A percentile compares a stretch with the other conserved stretches of the same genome.
phyloP scores from a whole-genome alignment of 2,888 invertebrate species.

The Reticulitermes lucifugus region DNA sequence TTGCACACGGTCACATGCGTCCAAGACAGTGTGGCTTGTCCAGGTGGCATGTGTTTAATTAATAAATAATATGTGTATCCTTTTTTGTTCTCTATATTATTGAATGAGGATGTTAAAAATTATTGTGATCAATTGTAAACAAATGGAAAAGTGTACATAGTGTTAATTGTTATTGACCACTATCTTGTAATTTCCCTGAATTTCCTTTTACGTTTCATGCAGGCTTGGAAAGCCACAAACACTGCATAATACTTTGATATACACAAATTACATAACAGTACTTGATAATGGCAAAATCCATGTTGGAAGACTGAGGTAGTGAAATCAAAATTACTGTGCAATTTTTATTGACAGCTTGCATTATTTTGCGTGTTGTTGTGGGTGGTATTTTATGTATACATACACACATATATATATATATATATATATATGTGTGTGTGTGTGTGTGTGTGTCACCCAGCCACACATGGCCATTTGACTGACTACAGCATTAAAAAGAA shows the following conservation, averaged over 20 bases:
- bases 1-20: not conserved
- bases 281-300: not conserved
- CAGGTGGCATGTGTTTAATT: slow-evolving; percentile 24
- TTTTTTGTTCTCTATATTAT: not conserved
- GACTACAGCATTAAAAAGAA: not conserved
- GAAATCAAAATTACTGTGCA: not conserved
- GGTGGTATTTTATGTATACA: not conserved
- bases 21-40: slow-evolving; percentile 12
- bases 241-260: not conserved
- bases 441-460: not conserved
- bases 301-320: not conserved
- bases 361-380: not conserved
- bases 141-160: slow-evolving; percentile 9
- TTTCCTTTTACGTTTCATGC: not conserved
- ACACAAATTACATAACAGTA: not conserved
- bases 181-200: not conserved
- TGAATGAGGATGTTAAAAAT: not conserved
- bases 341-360: slow-evolving; percentile 3
- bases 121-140: not conserved
- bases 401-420: not conserved
- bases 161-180: not conserved
- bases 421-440: no score
- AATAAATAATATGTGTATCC: not conserved
- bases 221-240: not conserved
- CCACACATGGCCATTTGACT: no score